Percentiles rank a stretch among this genome's conserved stretches.
Evolutionary conservation across 2,113 vertebrate genomes (phyloP).

Genomic region (Chitala chitala): DNA sequence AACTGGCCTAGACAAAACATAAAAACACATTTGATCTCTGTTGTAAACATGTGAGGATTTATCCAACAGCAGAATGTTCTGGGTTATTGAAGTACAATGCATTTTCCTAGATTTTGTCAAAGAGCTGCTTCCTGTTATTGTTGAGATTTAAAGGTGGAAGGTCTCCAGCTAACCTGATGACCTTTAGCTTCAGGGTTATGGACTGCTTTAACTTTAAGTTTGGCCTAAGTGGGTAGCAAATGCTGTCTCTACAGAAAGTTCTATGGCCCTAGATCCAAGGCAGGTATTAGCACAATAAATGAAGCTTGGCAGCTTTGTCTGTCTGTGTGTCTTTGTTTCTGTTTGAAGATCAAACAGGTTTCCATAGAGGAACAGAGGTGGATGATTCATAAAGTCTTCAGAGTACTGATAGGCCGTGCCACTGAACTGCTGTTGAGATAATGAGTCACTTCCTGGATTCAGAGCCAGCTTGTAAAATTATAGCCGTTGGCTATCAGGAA

Average conservation of each 20-base stretch:
- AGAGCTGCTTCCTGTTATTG: conserved; percentile 1
- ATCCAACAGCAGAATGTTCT: background rate
- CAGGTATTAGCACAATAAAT: background rate
- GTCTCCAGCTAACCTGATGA: background rate
- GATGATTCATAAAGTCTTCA: conserved; percentile 17
- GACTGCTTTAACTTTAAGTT: background rate
- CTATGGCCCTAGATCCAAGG: background rate
- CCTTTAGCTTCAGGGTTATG: background rate
- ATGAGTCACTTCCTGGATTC: conserved; percentile 23
- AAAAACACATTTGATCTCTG: conserved; percentile 1
- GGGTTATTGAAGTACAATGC: background rate
- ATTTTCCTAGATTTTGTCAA: background rate
- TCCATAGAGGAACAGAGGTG: background rate
- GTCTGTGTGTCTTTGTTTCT: background rate
- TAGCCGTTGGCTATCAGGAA: conserved; percentile 8
- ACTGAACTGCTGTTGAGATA: background rate
- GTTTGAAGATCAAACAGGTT: conserved; percentile 16
- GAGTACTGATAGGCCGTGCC: background rate
- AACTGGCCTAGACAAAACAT: background rate
- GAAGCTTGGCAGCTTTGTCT: background rate
- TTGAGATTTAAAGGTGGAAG: background rate
- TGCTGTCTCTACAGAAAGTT: background rate
- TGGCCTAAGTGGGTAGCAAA: background rate
- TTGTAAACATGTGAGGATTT: conserved; percentile 3
- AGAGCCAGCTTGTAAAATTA: conserved; percentile 1